These are phyloP conservation scores for Ariolimax columbianus DNA, from an alignment of 2,888 invertebrate species.

Conservation along the genomic window DNA sequence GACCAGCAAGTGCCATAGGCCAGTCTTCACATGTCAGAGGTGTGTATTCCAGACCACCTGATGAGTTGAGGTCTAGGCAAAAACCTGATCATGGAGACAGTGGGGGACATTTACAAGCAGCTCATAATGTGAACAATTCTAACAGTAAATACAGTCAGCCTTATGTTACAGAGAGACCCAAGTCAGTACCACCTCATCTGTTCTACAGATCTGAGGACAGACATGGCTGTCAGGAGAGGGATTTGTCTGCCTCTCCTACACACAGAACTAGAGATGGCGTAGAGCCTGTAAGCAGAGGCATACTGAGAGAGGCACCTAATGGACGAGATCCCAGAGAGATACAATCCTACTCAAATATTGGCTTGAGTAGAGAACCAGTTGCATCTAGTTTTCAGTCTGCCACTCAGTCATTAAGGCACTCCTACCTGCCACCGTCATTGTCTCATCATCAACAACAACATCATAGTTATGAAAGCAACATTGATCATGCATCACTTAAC, in stretches of 20 bases:
- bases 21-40: constrained; percentile 39
- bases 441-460: neutral
- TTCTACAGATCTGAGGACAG: constrained; percentile 57
- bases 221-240: neutral
- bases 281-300: neutral
- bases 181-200: constrained; percentile 71
- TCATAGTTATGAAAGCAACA: neutral
- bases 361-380: constrained; percentile 45
- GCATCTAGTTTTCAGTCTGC: neutral
- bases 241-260: constrained; percentile 61
- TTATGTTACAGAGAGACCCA: constrained; percentile 62
- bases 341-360: neutral
- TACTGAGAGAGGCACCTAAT: constrained; percentile 38
- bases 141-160: constrained; percentile 6
- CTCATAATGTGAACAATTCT: constrained; percentile 3
- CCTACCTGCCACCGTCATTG: neutral
- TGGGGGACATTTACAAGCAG: neutral
- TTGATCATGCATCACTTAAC: neutral
- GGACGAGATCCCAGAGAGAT: constrained; percentile 12
- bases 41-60: constrained; percentile 43
- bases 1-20: constrained; percentile 57
- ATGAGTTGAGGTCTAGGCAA: constrained; percentile 18
- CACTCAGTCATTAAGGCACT: neutral
- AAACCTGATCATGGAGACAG: neutral
- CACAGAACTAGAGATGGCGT: constrained; percentile 58